Evolutionary conservation across 2,888 invertebrate species (phyloP).

Genomic region (Autographa gamma): DNA sequence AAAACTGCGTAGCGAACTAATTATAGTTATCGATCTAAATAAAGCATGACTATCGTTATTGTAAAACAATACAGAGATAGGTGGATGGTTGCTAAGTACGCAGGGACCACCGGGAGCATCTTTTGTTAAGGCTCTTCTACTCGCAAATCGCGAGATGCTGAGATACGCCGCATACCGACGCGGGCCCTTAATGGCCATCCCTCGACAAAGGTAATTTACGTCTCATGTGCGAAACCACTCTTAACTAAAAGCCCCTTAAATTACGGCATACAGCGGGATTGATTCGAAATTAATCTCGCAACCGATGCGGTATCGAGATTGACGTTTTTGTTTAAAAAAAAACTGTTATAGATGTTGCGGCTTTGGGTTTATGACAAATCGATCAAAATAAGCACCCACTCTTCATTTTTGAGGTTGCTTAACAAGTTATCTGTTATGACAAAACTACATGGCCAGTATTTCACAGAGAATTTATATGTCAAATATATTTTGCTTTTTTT

Average conservation of each 20-base stretch:
- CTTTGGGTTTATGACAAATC: slow-evolving; percentile 53
- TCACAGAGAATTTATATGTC: neutral
- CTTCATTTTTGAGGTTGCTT: slow-evolving; percentile 34
- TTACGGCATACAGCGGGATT: slow-evolving; percentile 84
- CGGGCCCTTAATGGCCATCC: slow-evolving; percentile 84
- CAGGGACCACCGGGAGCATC: slow-evolving; percentile 84
- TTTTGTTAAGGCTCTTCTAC: slow-evolving; percentile 82
- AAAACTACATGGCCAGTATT: slow-evolving; percentile 13
- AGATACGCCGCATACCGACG: slow-evolving; percentile 85
- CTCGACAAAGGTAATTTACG: slow-evolving; percentile 85
- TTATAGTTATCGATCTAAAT: slow-evolving; percentile 48
- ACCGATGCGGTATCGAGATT: slow-evolving; percentile 70
- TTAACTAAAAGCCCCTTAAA: slow-evolving; percentile 87
- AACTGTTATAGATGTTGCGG: slow-evolving; percentile 46
- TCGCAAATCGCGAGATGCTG: slow-evolving; percentile 86
- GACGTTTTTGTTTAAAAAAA: slow-evolving; percentile 65
- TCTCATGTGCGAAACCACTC: slow-evolving; percentile 87
- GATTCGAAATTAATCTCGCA: slow-evolving; percentile 85
- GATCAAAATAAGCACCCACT: slow-evolving; percentile 47
- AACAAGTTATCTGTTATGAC: slow-evolving; percentile 23
- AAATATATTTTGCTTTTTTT: neutral
- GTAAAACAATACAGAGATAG: slow-evolving; percentile 75
- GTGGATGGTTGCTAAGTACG: slow-evolving; percentile 71
- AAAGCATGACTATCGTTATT: slow-evolving; percentile 55
- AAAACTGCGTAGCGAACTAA: slow-evolving; percentile 20